Conservation (phyloP, 2,113 vertebrate genomes). For the Eleginops maclovinus region DNA sequence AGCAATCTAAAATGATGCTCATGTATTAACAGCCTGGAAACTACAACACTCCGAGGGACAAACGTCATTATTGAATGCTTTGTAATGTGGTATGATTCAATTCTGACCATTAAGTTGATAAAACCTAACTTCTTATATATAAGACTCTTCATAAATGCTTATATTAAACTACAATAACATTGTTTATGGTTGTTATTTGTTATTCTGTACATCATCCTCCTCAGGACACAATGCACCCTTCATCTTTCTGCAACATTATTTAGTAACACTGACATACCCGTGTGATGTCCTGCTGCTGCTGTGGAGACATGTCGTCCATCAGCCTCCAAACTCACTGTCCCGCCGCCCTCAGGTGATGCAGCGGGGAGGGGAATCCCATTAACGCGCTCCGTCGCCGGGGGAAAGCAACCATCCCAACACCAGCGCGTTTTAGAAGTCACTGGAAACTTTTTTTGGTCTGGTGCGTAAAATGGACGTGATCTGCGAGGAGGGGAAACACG, state of each 20-base stretch:
- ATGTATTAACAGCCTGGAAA: too few relatives aligned
- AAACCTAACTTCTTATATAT: too few relatives aligned
- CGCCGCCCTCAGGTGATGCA: constrained; percentile 38
- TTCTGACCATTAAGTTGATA: too few relatives aligned
- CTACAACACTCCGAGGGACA: too few relatives aligned
- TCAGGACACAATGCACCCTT: not conserved
- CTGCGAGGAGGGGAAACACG: not conserved
- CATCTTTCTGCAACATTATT: not conserved
- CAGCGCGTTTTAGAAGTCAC: not conserved
- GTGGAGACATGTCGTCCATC: constrained; percentile 84
- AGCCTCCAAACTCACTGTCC: constrained; percentile 66
- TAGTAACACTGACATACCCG: constrained; percentile 46
- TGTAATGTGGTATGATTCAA: too few relatives aligned
- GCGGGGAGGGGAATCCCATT: constrained; percentile 34
- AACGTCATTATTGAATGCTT: too few relatives aligned
- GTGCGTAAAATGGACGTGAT: not conserved
- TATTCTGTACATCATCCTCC: not conserved
- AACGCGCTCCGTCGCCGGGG: constrained; percentile 12
- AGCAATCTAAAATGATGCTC: too few relatives aligned
- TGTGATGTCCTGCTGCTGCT: constrained; percentile 74
- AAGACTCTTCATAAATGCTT: not conserved
- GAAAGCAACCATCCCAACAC: constrained; percentile 45
- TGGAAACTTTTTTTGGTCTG: not conserved
- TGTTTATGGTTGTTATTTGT: not conserved
- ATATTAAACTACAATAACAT: not conserved